Evolutionary conservation across 2,797 vertebrate species (phyloP).

Genomic region (Cyprinodon diabolis): DNA sequence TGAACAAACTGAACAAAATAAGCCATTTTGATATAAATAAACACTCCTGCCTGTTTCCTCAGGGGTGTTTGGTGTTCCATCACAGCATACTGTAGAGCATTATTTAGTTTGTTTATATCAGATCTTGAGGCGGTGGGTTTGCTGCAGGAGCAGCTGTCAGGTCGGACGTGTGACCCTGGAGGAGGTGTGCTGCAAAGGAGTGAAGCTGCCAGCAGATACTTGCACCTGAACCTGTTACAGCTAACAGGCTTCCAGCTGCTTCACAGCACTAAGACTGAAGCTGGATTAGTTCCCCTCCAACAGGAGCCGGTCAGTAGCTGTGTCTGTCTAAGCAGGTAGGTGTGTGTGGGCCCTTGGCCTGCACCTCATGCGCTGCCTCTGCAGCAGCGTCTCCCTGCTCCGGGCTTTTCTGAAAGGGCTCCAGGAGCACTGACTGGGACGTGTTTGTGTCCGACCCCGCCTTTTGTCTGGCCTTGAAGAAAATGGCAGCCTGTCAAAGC

Average conservation of each 20-base stretch:
- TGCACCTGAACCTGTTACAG: conserved; percentile 68
- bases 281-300: conserved; percentile 52
- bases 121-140: conserved; percentile 5
- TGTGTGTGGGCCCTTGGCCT: conserved; percentile 17
- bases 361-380: neutral
- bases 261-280: conserved; percentile 50
- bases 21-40: conserved; percentile 38
- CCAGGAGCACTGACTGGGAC: conserved; percentile 62
- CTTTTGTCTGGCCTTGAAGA: conserved; percentile 43
- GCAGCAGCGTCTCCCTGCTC: conserved; percentile 5
- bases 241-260: conserved; percentile 60
- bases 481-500: conserved; percentile 57
- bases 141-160: conserved; percentile 22
- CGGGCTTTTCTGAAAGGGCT: conserved; percentile 35
- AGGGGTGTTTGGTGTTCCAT: conserved; percentile 20
- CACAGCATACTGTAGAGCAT: conserved; percentile 6
- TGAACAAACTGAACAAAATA: neutral
- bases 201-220: conserved; percentile 56
- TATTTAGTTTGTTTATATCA: neutral
- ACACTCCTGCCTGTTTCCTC: conserved; percentile 29
- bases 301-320: conserved; percentile 8
- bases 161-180: conserved; percentile 34
- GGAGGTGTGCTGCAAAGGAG: conserved; percentile 34
- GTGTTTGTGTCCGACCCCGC: conserved; percentile 41
- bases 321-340: conserved; percentile 18